A percentile compares a stretch with the other conserved stretches of the same genome.
These are phyloP conservation scores for Ectropis grisescens DNA, from an alignment of 1,140 invertebrate species.

Conservation along the genomic window DNA sequence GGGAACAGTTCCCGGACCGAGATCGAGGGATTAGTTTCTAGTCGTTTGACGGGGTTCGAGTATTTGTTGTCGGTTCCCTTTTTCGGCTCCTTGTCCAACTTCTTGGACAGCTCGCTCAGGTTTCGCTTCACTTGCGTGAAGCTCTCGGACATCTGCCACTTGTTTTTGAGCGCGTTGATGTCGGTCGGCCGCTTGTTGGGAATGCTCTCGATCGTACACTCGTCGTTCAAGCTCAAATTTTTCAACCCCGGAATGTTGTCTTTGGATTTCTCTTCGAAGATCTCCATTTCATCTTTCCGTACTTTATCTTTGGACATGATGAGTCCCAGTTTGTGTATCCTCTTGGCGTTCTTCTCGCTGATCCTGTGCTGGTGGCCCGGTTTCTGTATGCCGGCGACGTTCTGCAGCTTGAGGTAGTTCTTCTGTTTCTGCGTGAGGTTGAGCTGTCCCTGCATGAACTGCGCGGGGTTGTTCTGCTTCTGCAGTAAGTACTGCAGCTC, in stretches of 20 bases:
- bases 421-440: constrained; percentile 55
- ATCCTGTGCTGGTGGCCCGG: constrained; percentile 45
- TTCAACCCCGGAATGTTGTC: constrained; percentile 36
- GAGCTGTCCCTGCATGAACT: constrained; percentile 42
- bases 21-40: constrained; percentile 83
- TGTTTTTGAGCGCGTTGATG: constrained; percentile 60
- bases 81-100: constrained; percentile 50
- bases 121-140: constrained; percentile 67
- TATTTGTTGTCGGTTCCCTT: constrained; percentile 43
- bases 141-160: constrained; percentile 65
- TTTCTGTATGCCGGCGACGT: constrained; percentile 47
- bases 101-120: constrained; percentile 59
- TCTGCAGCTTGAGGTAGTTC: constrained; percentile 52
- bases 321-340: constrained; percentile 61
- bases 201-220: constrained; percentile 65
- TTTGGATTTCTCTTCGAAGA: constrained; percentile 33
- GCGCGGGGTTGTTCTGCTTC: constrained; percentile 60
- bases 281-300: constrained; percentile 31
- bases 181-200: constrained; percentile 51
- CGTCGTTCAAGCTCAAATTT: constrained; percentile 58
- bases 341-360: constrained; percentile 56
- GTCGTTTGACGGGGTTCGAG: constrained; percentile 60
- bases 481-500: constrained; percentile 61
- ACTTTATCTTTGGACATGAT: constrained; percentile 49
- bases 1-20: constrained; percentile 84